phyloP scores from a whole-genome alignment of 2,797 vertebrate genomes.

The Coregonus sp. region DNA sequence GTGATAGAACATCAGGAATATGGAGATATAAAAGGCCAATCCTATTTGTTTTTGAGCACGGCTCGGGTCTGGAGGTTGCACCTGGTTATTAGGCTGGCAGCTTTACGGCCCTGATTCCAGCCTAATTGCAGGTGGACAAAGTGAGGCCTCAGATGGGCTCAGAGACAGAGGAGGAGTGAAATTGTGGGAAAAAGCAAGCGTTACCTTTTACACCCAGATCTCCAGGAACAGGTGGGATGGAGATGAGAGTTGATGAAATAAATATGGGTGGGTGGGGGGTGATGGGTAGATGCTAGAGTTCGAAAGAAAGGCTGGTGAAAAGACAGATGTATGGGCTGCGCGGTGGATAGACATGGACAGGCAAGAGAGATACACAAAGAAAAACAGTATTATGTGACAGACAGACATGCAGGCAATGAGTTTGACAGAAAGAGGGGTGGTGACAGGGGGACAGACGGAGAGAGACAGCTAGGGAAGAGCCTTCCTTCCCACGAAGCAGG shows the following conservation, averaged over 20 bases:
- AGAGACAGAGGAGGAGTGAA: constrained; percentile 9
- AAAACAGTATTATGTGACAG: constrained; percentile 9
- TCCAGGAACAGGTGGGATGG: neutral
- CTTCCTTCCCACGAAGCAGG: too few species aligned
- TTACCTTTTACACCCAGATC: neutral
- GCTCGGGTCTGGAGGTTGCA: constrained; percentile 48
- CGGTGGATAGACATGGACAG: neutral
- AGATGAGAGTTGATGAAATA: neutral
- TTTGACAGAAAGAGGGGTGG: too few species aligned
- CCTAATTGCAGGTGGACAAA: constrained; percentile 73
- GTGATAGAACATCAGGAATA: constrained; percentile 1
- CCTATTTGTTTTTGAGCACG: constrained; percentile 34
- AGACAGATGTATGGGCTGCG: neutral
- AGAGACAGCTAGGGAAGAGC: too few species aligned
- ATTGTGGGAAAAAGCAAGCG: constrained; percentile 24
- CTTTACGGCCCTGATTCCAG: constrained; percentile 74
- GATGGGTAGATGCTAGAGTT: too few species aligned
- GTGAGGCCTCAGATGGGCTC: neutral
- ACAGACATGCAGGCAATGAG: neutral
- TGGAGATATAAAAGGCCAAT: constrained; percentile 48
- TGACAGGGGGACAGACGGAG: too few species aligned
- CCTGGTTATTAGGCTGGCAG: constrained; percentile 72
- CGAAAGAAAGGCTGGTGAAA: constrained; percentile 31
- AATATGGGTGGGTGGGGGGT: too few species aligned
- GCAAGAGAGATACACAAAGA: constrained; percentile 1